Evolutionary conservation across 2,113 vertebrate species (phyloP).

Genomic region (Porphyrio hochstetteri): DNA sequence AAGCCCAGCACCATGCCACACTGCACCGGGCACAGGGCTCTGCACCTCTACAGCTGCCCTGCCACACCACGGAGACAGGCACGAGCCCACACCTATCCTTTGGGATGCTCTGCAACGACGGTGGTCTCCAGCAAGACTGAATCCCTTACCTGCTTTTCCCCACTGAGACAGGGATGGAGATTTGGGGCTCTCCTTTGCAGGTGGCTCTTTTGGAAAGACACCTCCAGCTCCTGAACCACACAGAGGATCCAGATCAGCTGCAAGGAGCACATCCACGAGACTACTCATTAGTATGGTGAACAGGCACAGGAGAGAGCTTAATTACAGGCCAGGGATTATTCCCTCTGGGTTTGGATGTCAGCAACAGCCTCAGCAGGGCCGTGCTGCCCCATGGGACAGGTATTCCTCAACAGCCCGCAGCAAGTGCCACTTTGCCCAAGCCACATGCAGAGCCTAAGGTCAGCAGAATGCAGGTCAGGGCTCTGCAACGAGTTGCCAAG

Average conservation of each 20-base stretch:
- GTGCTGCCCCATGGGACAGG: background rate
- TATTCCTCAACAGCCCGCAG: fast-evolving
- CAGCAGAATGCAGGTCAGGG: fast-evolving
- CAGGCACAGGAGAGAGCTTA: background rate
- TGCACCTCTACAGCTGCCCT: background rate
- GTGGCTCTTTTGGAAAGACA: background rate
- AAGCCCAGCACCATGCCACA: fast-evolving
- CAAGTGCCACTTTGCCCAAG: background rate
- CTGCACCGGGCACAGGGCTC: background rate
- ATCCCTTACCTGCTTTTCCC: background rate
- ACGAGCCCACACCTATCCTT: background rate
- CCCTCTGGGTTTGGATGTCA: background rate
- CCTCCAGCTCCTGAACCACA: background rate
- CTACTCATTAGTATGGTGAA: background rate
- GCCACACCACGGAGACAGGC: fast-evolving
- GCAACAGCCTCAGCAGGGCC: background rate
- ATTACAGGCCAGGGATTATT: background rate
- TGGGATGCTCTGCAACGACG: fast-evolving
- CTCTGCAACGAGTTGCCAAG: background rate
- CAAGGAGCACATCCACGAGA: background rate
- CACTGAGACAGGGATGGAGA: background rate
- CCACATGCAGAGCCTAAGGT: background rate
- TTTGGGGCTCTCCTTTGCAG: background rate
- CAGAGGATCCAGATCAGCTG: background rate
- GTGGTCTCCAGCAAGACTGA: background rate